A percentile compares a stretch with the other conserved stretches of the same genome.
These are phyloP conservation scores for Ramphastos sulfuratus DNA, from an alignment of 2,113 vertebrate genomes.

Conservation along the genomic window DNA sequence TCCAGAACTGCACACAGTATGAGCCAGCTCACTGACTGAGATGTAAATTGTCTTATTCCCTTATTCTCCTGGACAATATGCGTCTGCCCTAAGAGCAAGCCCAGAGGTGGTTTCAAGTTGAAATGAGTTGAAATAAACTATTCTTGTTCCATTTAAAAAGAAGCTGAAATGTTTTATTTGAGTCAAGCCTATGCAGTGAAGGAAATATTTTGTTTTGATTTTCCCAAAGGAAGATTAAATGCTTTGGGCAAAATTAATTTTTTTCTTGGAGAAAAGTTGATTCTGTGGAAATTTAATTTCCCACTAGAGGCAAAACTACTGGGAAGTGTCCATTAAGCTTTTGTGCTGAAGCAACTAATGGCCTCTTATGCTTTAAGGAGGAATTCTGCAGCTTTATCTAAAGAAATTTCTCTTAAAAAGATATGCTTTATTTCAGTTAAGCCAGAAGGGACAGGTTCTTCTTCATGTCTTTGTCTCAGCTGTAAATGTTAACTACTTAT, in stretches of 20 bases:
- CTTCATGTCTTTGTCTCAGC: neutral
- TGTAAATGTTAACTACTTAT: neutral
- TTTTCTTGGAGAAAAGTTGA: neutral
- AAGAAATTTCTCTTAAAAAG: neutral
- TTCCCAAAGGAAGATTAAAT: slow-evolving; percentile 8
- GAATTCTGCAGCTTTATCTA: neutral
- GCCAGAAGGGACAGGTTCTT: neutral
- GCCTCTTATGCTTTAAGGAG: neutral
- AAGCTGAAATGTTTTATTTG: slow-evolving; percentile 7
- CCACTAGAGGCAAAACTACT: neutral
- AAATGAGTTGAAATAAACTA: slow-evolving; percentile 14
- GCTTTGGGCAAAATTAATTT: neutral
- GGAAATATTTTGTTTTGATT: slow-evolving; percentile 22
- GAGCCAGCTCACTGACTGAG: neutral
- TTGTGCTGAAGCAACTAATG: neutral
- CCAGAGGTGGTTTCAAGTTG: neutral
- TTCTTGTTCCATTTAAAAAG: neutral
- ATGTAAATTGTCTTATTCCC: slow-evolving; percentile 32
- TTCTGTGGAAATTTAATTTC: slow-evolving; percentile 13
- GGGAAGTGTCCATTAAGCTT: neutral
- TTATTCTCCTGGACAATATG: slow-evolving; percentile 2
- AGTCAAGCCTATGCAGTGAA: neutral
- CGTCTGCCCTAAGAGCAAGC: neutral
- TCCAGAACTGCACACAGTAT: neutral
- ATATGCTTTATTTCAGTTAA: neutral